Base-by-base conservation (phyloP, 2,888 invertebrate genomes). In the Xestia rhomboidea region DNA sequence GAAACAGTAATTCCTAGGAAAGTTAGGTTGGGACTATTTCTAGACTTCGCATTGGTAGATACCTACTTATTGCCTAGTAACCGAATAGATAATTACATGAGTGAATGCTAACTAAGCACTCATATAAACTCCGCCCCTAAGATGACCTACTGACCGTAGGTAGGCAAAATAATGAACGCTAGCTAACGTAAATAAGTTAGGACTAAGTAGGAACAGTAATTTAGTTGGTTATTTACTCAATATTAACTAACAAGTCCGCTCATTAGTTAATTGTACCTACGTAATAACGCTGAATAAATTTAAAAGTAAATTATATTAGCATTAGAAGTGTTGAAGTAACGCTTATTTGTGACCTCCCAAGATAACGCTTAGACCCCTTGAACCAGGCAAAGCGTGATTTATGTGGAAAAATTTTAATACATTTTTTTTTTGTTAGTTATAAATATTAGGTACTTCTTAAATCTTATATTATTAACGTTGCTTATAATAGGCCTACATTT, bases 291-390 rank as follows among this genome's bases (percentile, higher is more conserved):
- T 30, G 7, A 51, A 27, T 51, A 66, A 34, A 49, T 67, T 63
- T 18, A n/a, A 63, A 46, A 49, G n/a, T 57, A 49, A 63, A 41
- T 49, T 57, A 49, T 57, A 41, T 49, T 38, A 46, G 18, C 51
- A 27, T 24, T 27, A 51, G 60, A 79, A 44, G 21, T 68, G 44
- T 21, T 15, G 11, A 57, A 30, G 10, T 62, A 46, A 64, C 15
- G 41, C 21, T 21, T 54, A 49, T 34, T 66, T 18, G 34, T 81
- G 67, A 76, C 67, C 62, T 51, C 41, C 0, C 18, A 34, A 7
- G 83, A 73, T 78, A 81, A 44, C 51, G 44, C 30, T 60, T 77
- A 60, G 77, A 68, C 64, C 44, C 44, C 30, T 60, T 77, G 68
- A 82, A 72, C 64, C 38, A 38, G 30, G 15, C 24, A 34, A 54